A percentile compares a stretch with the other conserved stretches of the same genome.
Conservation (phyloP, 2,888 invertebrate species). For the Ophion ventricosus region DNA sequence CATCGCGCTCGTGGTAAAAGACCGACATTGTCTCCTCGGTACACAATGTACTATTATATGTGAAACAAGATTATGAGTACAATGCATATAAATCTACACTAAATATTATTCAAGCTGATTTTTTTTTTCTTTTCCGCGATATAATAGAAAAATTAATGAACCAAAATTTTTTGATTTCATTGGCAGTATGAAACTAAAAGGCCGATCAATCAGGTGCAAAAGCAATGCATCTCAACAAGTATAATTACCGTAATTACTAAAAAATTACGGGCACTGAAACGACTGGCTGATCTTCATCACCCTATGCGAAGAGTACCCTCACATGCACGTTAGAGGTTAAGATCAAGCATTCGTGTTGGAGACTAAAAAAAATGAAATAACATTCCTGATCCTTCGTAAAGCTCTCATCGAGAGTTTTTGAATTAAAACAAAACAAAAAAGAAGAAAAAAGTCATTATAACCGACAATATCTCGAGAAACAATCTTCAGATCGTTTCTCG, state of each 20-base stretch:
- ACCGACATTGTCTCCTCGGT: too few species aligned
- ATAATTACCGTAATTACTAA: neutral
- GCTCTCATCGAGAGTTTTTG: slow-evolving; percentile 19
- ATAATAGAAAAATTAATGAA: too few species aligned
- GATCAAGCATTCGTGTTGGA: neutral
- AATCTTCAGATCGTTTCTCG: slow-evolving; percentile 33
- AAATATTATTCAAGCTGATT: too few species aligned
- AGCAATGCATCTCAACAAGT: neutral
- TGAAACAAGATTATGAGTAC: too few species aligned
- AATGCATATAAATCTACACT: too few species aligned
- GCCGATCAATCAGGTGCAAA: neutral
- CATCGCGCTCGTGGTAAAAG: too few species aligned
- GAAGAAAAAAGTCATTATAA: slow-evolving; percentile 12
- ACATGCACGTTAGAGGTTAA: neutral
- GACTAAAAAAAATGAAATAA: slow-evolving; percentile 4
- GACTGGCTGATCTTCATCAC: neutral
- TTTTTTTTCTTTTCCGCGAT: too few species aligned
- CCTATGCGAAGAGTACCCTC: neutral
- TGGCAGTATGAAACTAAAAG: too few species aligned
- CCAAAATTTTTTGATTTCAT: too few species aligned
- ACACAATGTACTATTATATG: too few species aligned
- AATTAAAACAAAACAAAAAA: slow-evolving; percentile 21
- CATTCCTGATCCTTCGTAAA: slow-evolving; percentile 11
- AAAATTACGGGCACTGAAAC: neutral
- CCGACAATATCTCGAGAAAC: slow-evolving; percentile 32